Conservation (phyloP, 1,140 invertebrate genomes). For the Chironomus striatipennis region DNA sequence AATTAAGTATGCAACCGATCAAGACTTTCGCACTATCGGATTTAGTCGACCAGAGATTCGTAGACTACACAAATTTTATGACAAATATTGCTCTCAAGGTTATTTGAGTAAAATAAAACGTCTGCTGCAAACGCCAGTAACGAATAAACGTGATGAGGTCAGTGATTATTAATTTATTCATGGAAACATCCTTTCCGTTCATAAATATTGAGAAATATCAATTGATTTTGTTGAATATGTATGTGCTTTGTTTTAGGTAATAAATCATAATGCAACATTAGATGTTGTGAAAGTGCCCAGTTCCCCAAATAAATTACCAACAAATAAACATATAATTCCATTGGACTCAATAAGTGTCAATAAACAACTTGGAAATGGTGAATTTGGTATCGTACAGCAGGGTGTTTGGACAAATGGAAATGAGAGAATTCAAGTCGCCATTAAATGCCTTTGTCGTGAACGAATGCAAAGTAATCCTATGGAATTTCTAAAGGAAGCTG, state of each 20-base stretch:
- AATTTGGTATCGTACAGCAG: conserved; percentile 96
- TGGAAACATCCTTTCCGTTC: no score
- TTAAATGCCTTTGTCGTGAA: conserved; percentile 91
- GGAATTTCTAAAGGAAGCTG: conserved; percentile 96
- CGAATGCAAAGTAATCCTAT: conserved; percentile 91
- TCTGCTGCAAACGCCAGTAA: conserved; percentile 47
- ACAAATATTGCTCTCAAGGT: conserved; percentile 87
- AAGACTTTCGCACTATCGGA: conserved; percentile 83
- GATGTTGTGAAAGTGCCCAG: conserved; percentile 27
- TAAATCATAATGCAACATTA: conserved; percentile 38
- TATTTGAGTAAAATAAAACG: conserved; percentile 87
- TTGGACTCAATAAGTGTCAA: conserved; percentile 87
- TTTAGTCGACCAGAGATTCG: conserved; percentile 94
- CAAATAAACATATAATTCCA: conserved; percentile 90
- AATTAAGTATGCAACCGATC: conserved; percentile 92
- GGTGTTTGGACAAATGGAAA: conserved; percentile 96
- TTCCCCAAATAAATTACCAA: conserved; percentile 51
- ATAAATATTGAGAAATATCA: background rate
- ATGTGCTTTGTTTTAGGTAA: conserved; percentile 33
- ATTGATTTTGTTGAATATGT: background rate
- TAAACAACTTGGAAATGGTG: conserved; percentile 89
- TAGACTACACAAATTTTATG: conserved; percentile 84
- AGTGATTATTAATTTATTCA: background rate
- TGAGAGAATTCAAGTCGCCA: conserved; percentile 90
- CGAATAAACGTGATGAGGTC: conserved; percentile 49